Evolutionary conservation across 2,888 invertebrate species (phyloP), one percentile per base, ranked within the genome.

Genomic region (Icerya purchasi): DNA sequence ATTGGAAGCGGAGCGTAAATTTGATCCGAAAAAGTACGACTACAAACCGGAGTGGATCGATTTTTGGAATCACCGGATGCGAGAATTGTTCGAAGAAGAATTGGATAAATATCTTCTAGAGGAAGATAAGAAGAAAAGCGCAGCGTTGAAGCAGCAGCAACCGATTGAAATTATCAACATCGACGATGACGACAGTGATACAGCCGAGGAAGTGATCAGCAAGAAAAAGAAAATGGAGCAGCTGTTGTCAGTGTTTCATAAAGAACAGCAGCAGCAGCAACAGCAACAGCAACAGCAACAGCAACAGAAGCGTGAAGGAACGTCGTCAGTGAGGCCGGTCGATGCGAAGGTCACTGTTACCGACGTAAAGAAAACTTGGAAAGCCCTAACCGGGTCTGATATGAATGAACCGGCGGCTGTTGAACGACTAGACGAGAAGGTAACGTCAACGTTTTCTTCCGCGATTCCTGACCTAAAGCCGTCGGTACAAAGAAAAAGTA

Each of bases 11-110:
- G 78, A 74, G 61, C 67, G 66, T 50, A 80, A 81, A 69, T 20
- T 54, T 3, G 86, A 90, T 69, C 82, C 86, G 0, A 76, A 81
- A 36, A 82, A 81, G 64, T 81, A 88, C 68, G 88, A 90, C 68
- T 90, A 86, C 69, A 88, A 88, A 66, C 85, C 87, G 0, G 90
- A 90, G 67, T 90, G 90, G 90, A 87, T 88, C 58, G 73, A 78
- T 57, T 88, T 80, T 70, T 90, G 90, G 90, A 86, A 85, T 66
- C 78, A 78, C 61, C 78, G 86, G 14, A 85, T 88, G 82, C 80
- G 82, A 59, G 86, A 86, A 64, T 70, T 90, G 5, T 84, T 86
- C 67, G 77, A 79, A 24, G 78, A 79, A 18, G 82, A 86, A 66
- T 68, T 86, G 2, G 78, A 79, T 21, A 36, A 36, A 36, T 36